Percentiles rank a stretch among this genome's conserved stretches.
Evolutionary conservation across 2,888 invertebrate genomes (phyloP).

Genomic region (Cosmia pyralina): DNA sequence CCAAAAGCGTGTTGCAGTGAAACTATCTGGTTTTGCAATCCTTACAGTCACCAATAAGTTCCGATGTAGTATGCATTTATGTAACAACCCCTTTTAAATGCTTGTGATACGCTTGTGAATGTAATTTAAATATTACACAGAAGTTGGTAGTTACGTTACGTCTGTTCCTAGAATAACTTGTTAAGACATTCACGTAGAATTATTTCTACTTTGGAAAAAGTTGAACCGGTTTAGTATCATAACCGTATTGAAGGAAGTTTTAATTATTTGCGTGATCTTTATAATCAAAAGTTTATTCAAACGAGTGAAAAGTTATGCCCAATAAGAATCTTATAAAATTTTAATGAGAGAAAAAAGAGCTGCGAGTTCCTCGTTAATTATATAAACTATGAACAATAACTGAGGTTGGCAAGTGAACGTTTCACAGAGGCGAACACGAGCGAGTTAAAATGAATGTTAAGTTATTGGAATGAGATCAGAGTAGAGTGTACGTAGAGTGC

Average conservation of each 20-base stretch:
- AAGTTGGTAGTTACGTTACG: slow-evolving; percentile 32
- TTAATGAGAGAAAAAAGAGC: slow-evolving; percentile 52
- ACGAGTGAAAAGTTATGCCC: slow-evolving; percentile 37
- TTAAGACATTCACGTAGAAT: slow-evolving; percentile 26
- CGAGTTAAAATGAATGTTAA: slow-evolving; percentile 68
- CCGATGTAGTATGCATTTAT: slow-evolving; percentile 58
- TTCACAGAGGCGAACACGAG: slow-evolving; percentile 57
- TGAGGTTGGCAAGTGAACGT: slow-evolving; percentile 72
- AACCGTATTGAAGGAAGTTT: slow-evolving; percentile 10
- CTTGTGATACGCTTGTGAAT: slow-evolving; percentile 43
- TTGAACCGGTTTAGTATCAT: slow-evolving; percentile 36
- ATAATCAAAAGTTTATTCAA: slow-evolving; percentile 29
- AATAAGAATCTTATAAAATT: slow-evolving; percentile 61
- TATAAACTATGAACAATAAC: slow-evolving; percentile 61
- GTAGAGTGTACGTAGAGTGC: slow-evolving; percentile 80
- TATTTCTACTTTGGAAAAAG: slow-evolving; percentile 24
- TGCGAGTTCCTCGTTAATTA: slow-evolving; percentile 53
- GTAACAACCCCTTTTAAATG: slow-evolving; percentile 62
- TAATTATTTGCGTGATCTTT: slow-evolving; percentile 8
- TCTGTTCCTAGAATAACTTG: slow-evolving; percentile 33
- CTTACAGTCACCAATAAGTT: slow-evolving; percentile 55
- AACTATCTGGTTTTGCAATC: slow-evolving; percentile 67
- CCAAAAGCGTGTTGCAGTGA: slow-evolving; percentile 58
- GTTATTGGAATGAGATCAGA: slow-evolving; percentile 82
- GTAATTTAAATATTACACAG: slow-evolving; percentile 50